Evolutionary conservation across 2,888 invertebrate genomes (phyloP).

Genomic region (Tanytarsus gracilentus): DNA sequence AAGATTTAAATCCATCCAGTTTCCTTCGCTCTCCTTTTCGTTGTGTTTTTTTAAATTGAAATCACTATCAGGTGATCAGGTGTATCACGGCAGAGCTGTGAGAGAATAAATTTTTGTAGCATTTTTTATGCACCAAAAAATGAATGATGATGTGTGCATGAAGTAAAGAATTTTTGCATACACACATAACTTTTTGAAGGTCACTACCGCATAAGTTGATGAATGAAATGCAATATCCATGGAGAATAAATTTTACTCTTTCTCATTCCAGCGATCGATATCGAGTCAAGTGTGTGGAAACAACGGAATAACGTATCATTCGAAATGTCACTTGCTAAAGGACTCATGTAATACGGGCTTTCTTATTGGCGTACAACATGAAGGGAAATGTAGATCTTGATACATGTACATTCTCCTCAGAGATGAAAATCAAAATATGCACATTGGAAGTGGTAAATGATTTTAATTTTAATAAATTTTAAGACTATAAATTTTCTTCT

Average conservation of each 20-base stretch:
- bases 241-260: conserved; percentile 30
- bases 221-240: conserved; percentile 8
- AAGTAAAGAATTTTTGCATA: conserved; percentile 8
- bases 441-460: conserved; percentile 12
- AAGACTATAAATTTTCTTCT: neutral
- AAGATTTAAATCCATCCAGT: neutral
- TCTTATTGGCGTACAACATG: conserved; percentile 59
- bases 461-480: neutral
- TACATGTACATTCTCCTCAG: conserved; percentile 16
- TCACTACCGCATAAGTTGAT: conserved; percentile 12
- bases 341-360: conserved; percentile 65
- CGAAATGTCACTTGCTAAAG: conserved; percentile 70
- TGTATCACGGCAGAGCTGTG: neutral
- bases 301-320: conserved; percentile 64
- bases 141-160: neutral
- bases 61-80: conserved; percentile 1
- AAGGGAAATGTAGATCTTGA: conserved; percentile 49
- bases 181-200: conserved; percentile 22
- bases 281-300: conserved; percentile 54
- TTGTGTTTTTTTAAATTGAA: conserved; percentile 2
- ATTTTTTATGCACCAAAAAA: neutral
- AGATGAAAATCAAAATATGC: conserved; percentile 33
- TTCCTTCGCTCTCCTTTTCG: neutral
- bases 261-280: conserved; percentile 34
- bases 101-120: neutral